Evolutionary conservation across 1,140 invertebrate genomes (phyloP).

Genomic region (Drosophila athabasca): DNA sequence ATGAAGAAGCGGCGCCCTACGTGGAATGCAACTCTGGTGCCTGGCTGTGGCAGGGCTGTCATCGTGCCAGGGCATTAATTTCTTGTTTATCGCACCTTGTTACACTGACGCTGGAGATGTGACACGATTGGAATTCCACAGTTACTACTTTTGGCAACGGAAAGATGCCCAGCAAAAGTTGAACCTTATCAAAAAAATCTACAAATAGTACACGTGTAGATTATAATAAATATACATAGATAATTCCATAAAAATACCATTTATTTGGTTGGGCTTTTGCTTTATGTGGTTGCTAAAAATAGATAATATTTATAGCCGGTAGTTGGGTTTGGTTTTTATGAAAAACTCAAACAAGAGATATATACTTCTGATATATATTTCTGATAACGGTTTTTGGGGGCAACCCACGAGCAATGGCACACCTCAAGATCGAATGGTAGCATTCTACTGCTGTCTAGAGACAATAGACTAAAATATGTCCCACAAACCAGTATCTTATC

Average conservation of each 20-base stretch:
- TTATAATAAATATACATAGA: background rate
- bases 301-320: conserved; percentile 48
- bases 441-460: conserved; percentile 12
- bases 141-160: conserved; percentile 12
- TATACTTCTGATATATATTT: conserved; percentile 15
- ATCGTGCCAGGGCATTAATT: conserved; percentile 73
- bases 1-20: conserved; percentile 51
- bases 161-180: background rate
- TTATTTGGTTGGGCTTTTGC: background rate
- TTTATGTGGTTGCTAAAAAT: conserved; percentile 49
- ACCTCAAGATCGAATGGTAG: background rate
- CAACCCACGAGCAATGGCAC: too few species aligned
- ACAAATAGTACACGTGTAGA: too few species aligned
- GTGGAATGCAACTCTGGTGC: conserved; percentile 39
- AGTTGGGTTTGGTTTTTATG: conserved; percentile 42
- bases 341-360: background rate
- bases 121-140: conserved; percentile 48
- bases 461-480: background rate
- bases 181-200: too few species aligned
- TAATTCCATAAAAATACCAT: background rate
- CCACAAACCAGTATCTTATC: conserved; percentile 39
- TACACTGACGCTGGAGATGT: conserved; percentile 49
- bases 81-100: conserved; percentile 80
- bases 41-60: conserved; percentile 59
- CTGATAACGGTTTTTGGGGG: too few species aligned